Base-by-base conservation (phyloP, 2,797 vertebrate genomes). In the Crocodylus rhombifer region DNA sequence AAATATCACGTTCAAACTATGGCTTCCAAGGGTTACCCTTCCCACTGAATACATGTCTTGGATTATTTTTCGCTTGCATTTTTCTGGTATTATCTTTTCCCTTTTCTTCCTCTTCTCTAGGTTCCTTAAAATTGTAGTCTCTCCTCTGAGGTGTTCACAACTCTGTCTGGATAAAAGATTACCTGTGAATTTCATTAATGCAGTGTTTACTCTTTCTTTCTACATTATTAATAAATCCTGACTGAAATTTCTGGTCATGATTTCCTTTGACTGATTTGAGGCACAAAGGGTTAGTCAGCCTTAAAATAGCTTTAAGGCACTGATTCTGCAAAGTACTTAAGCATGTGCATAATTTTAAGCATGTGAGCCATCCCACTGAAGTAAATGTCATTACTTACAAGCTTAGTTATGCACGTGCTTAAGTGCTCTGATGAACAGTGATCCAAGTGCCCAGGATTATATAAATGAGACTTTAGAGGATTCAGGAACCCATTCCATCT, bases 261-360 rank as follows among this genome's bases (percentile, higher is more conserved):
- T 26, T 93, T 88, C 33, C 88, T 92, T 69, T 79, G 26, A 82
- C 16, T 80, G 20, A 82, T 84, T 76, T 80, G 78, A 86, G 81
- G 61, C 77, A 82, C 6, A 82, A 80, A 84, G 77, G 33, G 63
- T 80, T 92, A 76, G 92, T 64, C 57, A 77, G 57, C 3, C 7
- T 0, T n/a, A 87, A 61, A 30, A 55, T 55, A 77, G 57, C 3
- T 7, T 0, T n/a, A 87, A 61, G 33, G 42, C 20, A 73, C 62
- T 0, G 0, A 84, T 78, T 89, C 69, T 86, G 81, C 42, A 89
- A 63, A 2, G 21, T 55, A 89, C 89, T 77, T 30, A 64, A 5
- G 23, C 23, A 4, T 20, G 30, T 14, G 12, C 56, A 84, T 21
- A 84, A 77, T 58, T 75, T 51, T 20, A 28, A 1, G 23, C 14